Evolutionary conservation across 2,888 invertebrate genomes (phyloP).

Genomic region (Folsomia candida): DNA sequence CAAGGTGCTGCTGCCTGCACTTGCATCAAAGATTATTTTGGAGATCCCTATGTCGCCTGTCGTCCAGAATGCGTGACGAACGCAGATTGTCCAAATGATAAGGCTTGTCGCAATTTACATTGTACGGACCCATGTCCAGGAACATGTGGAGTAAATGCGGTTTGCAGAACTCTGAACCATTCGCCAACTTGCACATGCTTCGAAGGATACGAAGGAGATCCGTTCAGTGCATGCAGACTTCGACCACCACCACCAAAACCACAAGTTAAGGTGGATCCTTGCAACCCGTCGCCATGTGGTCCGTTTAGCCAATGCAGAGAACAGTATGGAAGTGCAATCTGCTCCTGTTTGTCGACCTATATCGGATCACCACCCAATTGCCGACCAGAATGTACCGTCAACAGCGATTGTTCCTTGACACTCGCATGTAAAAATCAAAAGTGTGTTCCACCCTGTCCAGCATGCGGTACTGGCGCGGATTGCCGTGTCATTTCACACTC

Average conservation of each 20-base stretch:
- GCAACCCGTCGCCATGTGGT: constrained; percentile 71
- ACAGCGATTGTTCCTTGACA: not conserved
- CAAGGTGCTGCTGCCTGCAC: constrained; percentile 54
- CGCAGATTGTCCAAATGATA: constrained; percentile 62
- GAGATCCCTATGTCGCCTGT: constrained; percentile 51
- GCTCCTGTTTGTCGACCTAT: constrained; percentile 55
- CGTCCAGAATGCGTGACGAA: constrained; percentile 72
- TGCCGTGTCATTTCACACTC: constrained; percentile 55
- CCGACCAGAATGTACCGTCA: constrained; percentile 53
- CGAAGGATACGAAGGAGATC: constrained; percentile 44
- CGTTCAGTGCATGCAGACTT: constrained; percentile 41
- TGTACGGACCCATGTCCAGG: constrained; percentile 60
- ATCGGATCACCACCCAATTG: constrained; percentile 67
- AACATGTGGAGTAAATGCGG: constrained; percentile 71
- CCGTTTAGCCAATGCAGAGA: constrained; percentile 59
- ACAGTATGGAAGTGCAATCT: constrained; percentile 48
- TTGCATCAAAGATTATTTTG: constrained; percentile 51
- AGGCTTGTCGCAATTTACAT: constrained; percentile 64
- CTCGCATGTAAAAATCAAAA: not conserved
- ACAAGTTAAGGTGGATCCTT: constrained; percentile 58
- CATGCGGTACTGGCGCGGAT: constrained; percentile 29
- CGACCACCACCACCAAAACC: constrained; percentile 42
- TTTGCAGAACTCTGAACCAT: constrained; percentile 72
- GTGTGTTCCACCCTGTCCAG: constrained; percentile 55
- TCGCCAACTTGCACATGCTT: constrained; percentile 53